Percentiles rank a stretch among this genome's conserved stretches.
Evolutionary conservation across 2,888 invertebrate species (phyloP).

Genomic region (Eumacrocentrus americanus): DNA sequence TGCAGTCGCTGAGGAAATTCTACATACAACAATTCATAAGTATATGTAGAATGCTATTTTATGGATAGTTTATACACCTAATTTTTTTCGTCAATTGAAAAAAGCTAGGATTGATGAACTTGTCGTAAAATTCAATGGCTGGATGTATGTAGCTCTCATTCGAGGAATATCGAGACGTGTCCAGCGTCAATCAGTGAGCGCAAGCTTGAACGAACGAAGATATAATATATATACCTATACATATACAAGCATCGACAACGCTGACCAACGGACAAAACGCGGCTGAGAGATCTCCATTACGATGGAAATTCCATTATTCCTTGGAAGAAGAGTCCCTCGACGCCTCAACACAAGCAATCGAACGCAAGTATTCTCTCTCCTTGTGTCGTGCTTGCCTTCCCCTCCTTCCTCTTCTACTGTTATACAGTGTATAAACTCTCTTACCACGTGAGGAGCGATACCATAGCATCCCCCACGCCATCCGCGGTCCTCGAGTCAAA

Average conservation of each 20-base stretch:
- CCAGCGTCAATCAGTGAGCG: background rate
- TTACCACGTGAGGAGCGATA: too few relatives aligned
- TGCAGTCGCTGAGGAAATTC: background rate
- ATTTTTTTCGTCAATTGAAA: too few relatives aligned
- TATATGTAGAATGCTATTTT: too few relatives aligned
- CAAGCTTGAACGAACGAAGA: background rate
- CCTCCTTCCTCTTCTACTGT: background rate
- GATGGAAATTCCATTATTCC: conserved; percentile 33
- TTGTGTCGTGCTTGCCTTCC: conserved; percentile 4
- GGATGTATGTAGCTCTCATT: too few relatives aligned
- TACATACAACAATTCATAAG: background rate
- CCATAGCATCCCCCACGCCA: too few relatives aligned
- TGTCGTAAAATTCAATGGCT: too few relatives aligned
- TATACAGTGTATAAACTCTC: too few relatives aligned
- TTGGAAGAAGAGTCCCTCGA: conserved; percentile 28
- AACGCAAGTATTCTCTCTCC: conserved; percentile 23
- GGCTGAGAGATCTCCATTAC: conserved; percentile 30
- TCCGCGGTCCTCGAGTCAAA: conserved; percentile 18
- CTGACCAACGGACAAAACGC: conserved; percentile 27
- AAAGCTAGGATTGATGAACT: too few relatives aligned
- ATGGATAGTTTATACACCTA: too few relatives aligned
- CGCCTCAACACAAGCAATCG: conserved; percentile 28
- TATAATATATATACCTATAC: background rate
- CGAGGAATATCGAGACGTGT: too few relatives aligned
- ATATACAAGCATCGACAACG: conserved; percentile 18